These are phyloP conservation scores for Mechanitis messenoides DNA, from an alignment of 2,888 invertebrate genomes.

Conservation along the genomic window DNA sequence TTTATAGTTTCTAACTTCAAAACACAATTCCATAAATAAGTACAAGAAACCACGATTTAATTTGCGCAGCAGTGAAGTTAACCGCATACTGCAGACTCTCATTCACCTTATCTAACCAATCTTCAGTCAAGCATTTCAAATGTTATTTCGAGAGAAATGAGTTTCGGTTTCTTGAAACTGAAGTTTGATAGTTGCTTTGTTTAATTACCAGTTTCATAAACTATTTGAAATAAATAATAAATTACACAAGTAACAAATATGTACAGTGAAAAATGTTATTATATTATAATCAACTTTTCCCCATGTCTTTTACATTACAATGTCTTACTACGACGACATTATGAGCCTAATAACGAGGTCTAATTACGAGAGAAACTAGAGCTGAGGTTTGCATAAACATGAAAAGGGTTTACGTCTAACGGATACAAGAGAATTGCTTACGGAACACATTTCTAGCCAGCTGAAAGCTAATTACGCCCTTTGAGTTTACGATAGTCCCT, in stretches of 20 bases:
- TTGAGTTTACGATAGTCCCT: no score
- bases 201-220: no score
- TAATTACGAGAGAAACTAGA: conserved; percentile 6
- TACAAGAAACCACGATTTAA: conserved; percentile 16
- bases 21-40: conserved; percentile 4
- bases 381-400: conserved; percentile 14
- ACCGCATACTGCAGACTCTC: conserved; percentile 20
- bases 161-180: no score
- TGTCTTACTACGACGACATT: conserved; percentile 1
- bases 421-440: no score
- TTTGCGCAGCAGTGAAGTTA: conserved; percentile 15
- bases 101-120: conserved; percentile 17
- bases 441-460: no score
- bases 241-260: no score
- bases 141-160: not conserved
- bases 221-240: no score
- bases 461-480: no score
- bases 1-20: not conserved
- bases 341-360: conserved; percentile 4
- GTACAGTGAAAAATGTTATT: no score
- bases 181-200: no score
- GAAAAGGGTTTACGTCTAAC: conserved; percentile 8
- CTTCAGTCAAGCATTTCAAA: conserved; percentile 2
- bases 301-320: not conserved
- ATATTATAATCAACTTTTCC: not conserved